Evolutionary conservation across 2,888 invertebrate species (phyloP), one percentile per base, ranked within the genome.

Genomic region (Serripes groenlandicus): DNA sequence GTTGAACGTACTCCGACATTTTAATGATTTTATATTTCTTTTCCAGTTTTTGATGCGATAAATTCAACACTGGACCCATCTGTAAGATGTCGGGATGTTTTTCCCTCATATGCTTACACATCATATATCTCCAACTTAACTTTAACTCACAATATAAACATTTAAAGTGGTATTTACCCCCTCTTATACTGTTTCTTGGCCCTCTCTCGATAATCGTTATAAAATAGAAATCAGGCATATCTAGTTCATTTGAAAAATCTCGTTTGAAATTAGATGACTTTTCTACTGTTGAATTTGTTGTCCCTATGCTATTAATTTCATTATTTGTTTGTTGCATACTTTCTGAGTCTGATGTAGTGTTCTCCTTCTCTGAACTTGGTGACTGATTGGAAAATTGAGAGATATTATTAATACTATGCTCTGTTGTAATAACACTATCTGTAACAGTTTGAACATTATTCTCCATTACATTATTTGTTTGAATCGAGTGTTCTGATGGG

Each of bases 61-160:
- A 86, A n/a, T 81, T 78, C 4, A 89, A 73, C 26, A 78, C 73
- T 26, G 85, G 78, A 58, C 90, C 90, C n/a, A 88, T 75, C 7
- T 79, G 77, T 35, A 92, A 71, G 34, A 90, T 81, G n/a, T 92
- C 90, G n/a, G 75, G 64, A 75, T 93, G 93, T 11, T 81, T 80
- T 7, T 89, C 86, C 37, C 88, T 85, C 92, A 93, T 92, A 74
- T 93, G 93, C 3, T 86, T 86, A 28, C 88, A 87, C 21, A 93
- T 72, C 9, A 87, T 88, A 18, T 83, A 85, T 73, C 90, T 91
- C 88, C 90, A 91, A 23, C 85, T 78, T 0, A 90, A 88, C 37
- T 89, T 88, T 69, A 86, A 90, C 9, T 82, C 82, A 78, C 93
- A 93, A 72, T 92, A 92, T 18, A 93, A 72, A 76, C 93, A 93